These are phyloP conservation scores for Clarias gariepinus DNA, from an alignment of 2,113 vertebrate species.

Conservation along the genomic window DNA sequence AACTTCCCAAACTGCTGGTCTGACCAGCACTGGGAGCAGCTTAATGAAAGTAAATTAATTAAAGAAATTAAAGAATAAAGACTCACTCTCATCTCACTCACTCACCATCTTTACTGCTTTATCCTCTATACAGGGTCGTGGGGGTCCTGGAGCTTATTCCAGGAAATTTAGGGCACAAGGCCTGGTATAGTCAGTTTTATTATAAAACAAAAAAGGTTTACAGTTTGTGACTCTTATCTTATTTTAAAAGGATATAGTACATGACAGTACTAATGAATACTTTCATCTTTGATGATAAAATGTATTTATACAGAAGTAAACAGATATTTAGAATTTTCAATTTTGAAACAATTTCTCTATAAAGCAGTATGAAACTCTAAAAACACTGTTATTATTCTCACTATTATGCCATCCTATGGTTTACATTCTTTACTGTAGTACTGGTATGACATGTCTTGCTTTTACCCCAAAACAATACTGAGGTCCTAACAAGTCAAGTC, in stretches of 20 bases:
- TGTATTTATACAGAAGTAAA: background rate
- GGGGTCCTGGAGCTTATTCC: no score
- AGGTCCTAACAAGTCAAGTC: background rate
- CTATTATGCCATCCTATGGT: background rate
- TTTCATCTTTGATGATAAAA: background rate
- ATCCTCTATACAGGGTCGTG: no score
- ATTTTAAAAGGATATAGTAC: background rate
- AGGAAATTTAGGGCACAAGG: no score
- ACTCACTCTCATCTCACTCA: background rate
- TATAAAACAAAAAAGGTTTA: background rate
- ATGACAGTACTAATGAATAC: background rate
- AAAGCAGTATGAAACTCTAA: background rate
- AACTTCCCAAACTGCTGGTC: background rate
- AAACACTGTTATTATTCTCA: background rate
- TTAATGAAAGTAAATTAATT: background rate
- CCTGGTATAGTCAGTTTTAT: background rate
- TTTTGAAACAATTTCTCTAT: background rate
- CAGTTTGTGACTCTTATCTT: background rate
- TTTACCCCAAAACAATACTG: background rate
- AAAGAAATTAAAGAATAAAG: no score
- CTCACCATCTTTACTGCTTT: no score
- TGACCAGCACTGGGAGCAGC: background rate
- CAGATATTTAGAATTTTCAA: background rate
- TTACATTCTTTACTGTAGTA: background rate
- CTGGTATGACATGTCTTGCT: background rate